Conservation (phyloP, 2,113 vertebrate species). For the Corythoichthys intestinalis region DNA sequence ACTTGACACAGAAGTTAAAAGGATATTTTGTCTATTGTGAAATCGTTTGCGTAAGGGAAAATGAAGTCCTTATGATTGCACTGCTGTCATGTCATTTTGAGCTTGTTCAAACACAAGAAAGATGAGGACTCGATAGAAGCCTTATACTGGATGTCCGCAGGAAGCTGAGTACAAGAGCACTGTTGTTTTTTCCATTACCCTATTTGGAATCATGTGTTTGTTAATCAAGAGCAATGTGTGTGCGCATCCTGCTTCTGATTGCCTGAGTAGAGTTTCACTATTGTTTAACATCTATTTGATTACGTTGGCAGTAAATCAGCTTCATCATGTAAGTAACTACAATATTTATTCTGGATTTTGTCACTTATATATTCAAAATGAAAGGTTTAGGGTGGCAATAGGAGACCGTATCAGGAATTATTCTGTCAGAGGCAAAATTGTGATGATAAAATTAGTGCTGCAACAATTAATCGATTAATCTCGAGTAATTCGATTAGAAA, state of each 20-base stretch:
- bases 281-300: neutral
- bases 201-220: neutral
- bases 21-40: too few relatives aligned
- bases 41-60: too few relatives aligned
- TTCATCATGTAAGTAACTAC: neutral
- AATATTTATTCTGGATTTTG: neutral
- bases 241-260: neutral
- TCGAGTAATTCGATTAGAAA: too few relatives aligned
- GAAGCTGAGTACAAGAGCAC: neutral
- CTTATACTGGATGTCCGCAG: constrained; percentile 3
- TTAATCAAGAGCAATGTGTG: neutral
- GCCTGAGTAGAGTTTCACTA: neutral
- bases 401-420: neutral
- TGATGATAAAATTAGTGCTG: constrained; percentile 1
- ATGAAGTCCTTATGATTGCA: constrained; percentile 13
- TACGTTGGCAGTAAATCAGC: neutral
- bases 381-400: neutral
- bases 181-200: neutral
- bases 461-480: too few relatives aligned
- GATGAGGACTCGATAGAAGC: constrained; percentile 33
- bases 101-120: constrained; percentile 54
- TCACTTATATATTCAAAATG: neutral
- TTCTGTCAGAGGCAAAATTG: constrained; percentile 5
- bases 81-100: constrained; percentile 32
- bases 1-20: too few relatives aligned